These are phyloP conservation scores for Penaeus monodon DNA, from an alignment of 2,888 invertebrate genomes.

Conservation along the genomic window DNA sequence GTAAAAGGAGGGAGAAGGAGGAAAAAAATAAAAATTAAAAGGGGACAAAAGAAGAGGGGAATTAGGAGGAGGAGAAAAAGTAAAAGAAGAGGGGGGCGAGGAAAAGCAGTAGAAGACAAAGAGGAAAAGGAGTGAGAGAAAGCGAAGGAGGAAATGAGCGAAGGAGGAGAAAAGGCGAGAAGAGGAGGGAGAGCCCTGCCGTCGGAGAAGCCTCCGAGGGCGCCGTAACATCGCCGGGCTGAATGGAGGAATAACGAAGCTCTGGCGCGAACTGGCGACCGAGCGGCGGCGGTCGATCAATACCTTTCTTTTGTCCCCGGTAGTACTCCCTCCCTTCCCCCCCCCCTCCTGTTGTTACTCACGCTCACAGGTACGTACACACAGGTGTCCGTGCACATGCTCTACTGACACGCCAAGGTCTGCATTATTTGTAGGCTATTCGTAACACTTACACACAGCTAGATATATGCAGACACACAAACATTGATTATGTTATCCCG, in stretches of 20 bases:
- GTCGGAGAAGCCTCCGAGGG: not conserved
- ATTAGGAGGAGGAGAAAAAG: too few relatives aligned
- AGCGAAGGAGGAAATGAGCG: not conserved
- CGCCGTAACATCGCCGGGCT: too few relatives aligned
- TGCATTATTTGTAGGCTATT: not conserved
- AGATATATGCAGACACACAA: slow-evolving; percentile 2
- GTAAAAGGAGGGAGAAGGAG: too few relatives aligned
- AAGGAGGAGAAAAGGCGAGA: not conserved
- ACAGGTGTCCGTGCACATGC: not conserved
- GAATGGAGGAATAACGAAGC: too few relatives aligned
- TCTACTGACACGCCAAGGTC: not conserved
- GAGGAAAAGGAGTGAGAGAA: not conserved
- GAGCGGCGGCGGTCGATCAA: too few relatives aligned
- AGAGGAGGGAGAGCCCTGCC: not conserved
- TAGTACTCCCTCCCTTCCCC: slow-evolving; percentile 4
- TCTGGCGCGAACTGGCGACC: too few relatives aligned
- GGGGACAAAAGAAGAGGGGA: too few relatives aligned
- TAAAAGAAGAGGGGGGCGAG: not conserved
- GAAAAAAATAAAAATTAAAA: too few relatives aligned
- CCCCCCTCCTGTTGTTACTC: not conserved
- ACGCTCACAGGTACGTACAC: too few relatives aligned
- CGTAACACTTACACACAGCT: not conserved
- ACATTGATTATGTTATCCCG: not conserved
- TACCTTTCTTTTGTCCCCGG: too few relatives aligned
- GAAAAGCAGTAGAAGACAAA: not conserved